A percentile compares a stretch with the other conserved stretches of the same genome.
These are phyloP conservation scores for Spialia ferax DNA, from an alignment of 2,888 invertebrate species.

Conservation along the genomic window DNA sequence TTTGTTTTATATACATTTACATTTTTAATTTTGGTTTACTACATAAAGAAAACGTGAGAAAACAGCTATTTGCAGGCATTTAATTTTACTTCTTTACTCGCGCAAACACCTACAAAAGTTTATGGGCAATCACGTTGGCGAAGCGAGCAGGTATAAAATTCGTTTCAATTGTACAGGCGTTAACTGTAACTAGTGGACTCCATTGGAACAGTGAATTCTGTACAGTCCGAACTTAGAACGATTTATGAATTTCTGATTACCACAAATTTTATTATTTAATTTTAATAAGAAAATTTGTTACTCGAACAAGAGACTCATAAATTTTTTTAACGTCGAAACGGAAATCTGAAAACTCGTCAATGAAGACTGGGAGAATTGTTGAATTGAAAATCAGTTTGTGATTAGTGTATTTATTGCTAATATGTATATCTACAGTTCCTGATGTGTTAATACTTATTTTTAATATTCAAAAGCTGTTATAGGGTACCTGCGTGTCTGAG, in stretches of 20 bases:
- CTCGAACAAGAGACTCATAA: constrained; percentile 15
- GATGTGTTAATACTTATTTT: too few relatives aligned
- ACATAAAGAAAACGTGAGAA: not conserved
- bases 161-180: constrained; percentile 38
- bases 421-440: not conserved
- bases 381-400: too few relatives aligned
- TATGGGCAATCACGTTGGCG: constrained; percentile 33
- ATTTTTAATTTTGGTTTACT: too few relatives aligned
- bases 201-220: constrained; percentile 27
- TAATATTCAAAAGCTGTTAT: too few relatives aligned
- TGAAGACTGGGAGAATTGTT: not conserved
- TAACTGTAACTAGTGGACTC: constrained; percentile 31
- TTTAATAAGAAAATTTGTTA: constrained; percentile 34
- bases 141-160: constrained; percentile 34
- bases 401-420: not conserved
- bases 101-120: constrained; percentile 36
- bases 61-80: constrained; percentile 20
- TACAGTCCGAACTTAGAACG: constrained; percentile 34
- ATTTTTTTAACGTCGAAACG: too few relatives aligned
- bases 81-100: constrained; percentile 28
- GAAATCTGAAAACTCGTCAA: constrained; percentile 11
- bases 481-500: too few relatives aligned
- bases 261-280: constrained; percentile 39
- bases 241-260: constrained; percentile 31
- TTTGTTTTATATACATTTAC: too few relatives aligned